A percentile compares a stretch with the other conserved stretches of the same genome.
Evolutionary conservation across 2,888 invertebrate species (phyloP).

Genomic region (Spisula solida): DNA sequence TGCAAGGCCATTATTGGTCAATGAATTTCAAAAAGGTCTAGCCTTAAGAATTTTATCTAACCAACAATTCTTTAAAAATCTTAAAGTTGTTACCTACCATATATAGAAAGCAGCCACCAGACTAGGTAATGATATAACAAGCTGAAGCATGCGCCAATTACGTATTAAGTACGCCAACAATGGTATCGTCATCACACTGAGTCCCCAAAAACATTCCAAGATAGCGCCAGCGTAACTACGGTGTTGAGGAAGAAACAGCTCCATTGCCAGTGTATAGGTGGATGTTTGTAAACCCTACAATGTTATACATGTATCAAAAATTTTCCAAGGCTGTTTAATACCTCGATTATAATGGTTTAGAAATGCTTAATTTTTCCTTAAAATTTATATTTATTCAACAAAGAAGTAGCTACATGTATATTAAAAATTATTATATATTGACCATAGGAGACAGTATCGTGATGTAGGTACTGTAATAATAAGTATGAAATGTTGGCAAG

Average conservation of each 20-base stretch:
- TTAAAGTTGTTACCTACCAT: conserved; percentile 81
- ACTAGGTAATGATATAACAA: conserved; percentile 89
- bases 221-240: conserved; percentile 88
- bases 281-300: conserved; percentile 89
- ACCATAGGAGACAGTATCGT: no score
- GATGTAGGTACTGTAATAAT: no score
- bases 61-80: background rate
- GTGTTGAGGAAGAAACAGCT: conserved; percentile 88
- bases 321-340: no score
- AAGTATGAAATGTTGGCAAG: no score
- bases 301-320: background rate
- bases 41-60: no score
- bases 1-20: no score
- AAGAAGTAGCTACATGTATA: no score
- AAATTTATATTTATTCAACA: no score
- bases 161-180: conserved; percentile 88
- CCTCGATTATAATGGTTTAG: no score
- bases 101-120: conserved; percentile 87
- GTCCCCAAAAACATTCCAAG: conserved; percentile 88
- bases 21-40: no score
- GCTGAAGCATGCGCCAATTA: conserved; percentile 89
- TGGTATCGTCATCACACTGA: conserved; percentile 88
- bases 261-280: conserved; percentile 88
- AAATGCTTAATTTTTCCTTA: no score
- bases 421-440: no score